Evolutionary conservation across 2,888 invertebrate species (phyloP), one percentile per base, ranked within the genome.

Genomic region (Diarsia mendica): DNA sequence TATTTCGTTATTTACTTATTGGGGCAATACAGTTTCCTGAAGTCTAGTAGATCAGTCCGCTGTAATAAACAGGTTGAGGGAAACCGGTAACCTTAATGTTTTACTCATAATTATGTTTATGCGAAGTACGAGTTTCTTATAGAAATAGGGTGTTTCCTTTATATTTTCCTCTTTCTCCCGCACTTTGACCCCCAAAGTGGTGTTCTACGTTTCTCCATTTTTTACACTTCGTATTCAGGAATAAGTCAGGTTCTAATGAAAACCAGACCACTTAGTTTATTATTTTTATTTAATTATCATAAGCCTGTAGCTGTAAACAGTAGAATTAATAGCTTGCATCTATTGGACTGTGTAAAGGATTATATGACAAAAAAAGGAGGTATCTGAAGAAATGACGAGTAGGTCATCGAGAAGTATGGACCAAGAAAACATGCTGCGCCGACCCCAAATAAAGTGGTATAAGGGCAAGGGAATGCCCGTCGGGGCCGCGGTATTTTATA

Each of bases 1-100:
- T 78, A 65, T 66, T 55, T 64, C n/a, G 39, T 51, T 75, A 55
- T 51, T 53, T 28, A 65, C 46, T 60, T 51, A 53, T 70, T 53
- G 51, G 65, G 8, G 13, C 13, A n/a, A 51, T 53, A 13, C 8
- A 44, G 48, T 28, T 44, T 15, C 3, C 33, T 77, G 10, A 9
- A 13, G 20, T 15, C 46, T 53, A 39, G n/a, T 44, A 71, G 13
- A 49, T 44, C 13, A 23, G 13, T 68, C 48, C 4, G 2, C 9
- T 60, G 33, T 46, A 33, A 20, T 3, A 48, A 13, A 71, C 44
- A 60, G 15, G 5, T 11, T 15, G 23, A 9, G 23, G n/a, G 23
- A 69, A 23, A 20, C 23, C 9, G 46, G 18, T 3, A 33, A 46
- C 15, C 23, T 1, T 46, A 20, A 13, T 69, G 44, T 53, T 68